Evolutionary conservation across 2,888 invertebrate genomes (phyloP).

Genomic region (Lepidonotus clava): DNA sequence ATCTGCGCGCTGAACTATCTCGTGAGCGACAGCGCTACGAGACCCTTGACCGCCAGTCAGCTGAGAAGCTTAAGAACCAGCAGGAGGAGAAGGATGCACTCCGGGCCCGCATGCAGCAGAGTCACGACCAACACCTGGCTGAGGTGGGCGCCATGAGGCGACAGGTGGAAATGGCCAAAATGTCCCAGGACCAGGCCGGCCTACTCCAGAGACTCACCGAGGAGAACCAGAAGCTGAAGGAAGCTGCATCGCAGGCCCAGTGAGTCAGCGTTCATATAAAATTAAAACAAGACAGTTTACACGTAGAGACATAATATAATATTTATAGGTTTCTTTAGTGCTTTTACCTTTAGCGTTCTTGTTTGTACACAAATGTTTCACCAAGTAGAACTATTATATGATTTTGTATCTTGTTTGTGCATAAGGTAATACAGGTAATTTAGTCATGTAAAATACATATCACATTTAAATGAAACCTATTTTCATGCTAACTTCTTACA

Average conservation of each 20-base stretch:
- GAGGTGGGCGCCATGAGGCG: conserved; percentile 83
- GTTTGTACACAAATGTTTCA: too few species aligned
- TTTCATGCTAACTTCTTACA: background rate
- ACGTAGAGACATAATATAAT: too few species aligned
- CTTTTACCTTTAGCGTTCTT: too few species aligned
- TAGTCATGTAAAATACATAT: background rate
- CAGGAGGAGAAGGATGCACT: conserved; percentile 85
- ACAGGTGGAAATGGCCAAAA: conserved; percentile 63
- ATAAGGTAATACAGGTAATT: too few species aligned
- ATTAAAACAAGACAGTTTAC: too few species aligned
- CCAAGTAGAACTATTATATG: too few species aligned
- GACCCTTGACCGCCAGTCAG: conserved; percentile 83
- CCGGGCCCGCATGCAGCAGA: conserved; percentile 84
- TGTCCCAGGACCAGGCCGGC: conserved; percentile 40
- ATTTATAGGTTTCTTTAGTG: too few species aligned
- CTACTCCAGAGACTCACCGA: conserved; percentile 45
- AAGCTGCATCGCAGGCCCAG: conserved; percentile 70
- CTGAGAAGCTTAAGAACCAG: conserved; percentile 83
- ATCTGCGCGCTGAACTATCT: conserved; percentile 87
- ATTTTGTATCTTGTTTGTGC: too few species aligned
- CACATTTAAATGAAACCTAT: too few species aligned
- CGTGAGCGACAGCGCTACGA: conserved; percentile 85
- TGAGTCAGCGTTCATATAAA: too few species aligned
- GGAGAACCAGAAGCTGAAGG: conserved; percentile 76
- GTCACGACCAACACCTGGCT: conserved; percentile 82